A percentile compares a stretch with the other conserved stretches of the same genome.
These are phyloP conservation scores for Drosophila subpulchrella DNA, from an alignment of 1,140 invertebrate genomes.

Conservation along the genomic window DNA sequence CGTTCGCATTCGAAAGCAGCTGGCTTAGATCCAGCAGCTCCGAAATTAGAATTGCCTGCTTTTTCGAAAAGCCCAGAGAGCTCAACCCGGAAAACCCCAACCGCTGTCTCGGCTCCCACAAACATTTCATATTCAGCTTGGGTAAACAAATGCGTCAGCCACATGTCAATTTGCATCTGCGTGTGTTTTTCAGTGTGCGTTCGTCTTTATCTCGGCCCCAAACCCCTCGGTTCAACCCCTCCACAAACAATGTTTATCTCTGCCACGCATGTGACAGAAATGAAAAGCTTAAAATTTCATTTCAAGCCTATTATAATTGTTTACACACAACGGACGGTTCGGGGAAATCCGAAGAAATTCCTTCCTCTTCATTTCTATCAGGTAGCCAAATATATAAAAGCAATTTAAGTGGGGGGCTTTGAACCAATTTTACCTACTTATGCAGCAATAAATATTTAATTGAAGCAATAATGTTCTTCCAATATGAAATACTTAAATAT, in stretches of 20 bases:
- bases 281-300: constrained; percentile 67
- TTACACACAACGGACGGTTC: constrained; percentile 47
- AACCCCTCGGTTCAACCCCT: too few species aligned
- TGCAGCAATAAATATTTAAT: background rate
- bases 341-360: constrained; percentile 25
- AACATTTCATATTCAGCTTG: constrained; percentile 69
- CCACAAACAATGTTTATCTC: constrained; percentile 30
- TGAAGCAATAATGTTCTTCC: background rate
- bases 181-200: constrained; percentile 19
- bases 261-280: constrained; percentile 47
- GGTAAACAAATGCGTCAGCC: constrained; percentile 68
- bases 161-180: constrained; percentile 59
- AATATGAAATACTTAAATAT: too few species aligned
- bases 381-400: background rate
- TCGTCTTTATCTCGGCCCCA: constrained; percentile 18
- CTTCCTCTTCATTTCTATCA: constrained; percentile 3
- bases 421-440: background rate
- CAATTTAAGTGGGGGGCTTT: background rate
- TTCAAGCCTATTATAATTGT: constrained; percentile 65
- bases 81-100: background rate
- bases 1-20: constrained; percentile 27
- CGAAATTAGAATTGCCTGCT: constrained; percentile 42
- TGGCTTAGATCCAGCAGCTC: constrained; percentile 30
- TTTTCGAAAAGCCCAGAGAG: constrained; percentile 26
- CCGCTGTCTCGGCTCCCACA: constrained; percentile 30